Percentiles rank a stretch among this genome's conserved stretches.
Evolutionary conservation across 2,113 vertebrate species (phyloP).

Genomic region (human (Homo sapiens)): DNA sequence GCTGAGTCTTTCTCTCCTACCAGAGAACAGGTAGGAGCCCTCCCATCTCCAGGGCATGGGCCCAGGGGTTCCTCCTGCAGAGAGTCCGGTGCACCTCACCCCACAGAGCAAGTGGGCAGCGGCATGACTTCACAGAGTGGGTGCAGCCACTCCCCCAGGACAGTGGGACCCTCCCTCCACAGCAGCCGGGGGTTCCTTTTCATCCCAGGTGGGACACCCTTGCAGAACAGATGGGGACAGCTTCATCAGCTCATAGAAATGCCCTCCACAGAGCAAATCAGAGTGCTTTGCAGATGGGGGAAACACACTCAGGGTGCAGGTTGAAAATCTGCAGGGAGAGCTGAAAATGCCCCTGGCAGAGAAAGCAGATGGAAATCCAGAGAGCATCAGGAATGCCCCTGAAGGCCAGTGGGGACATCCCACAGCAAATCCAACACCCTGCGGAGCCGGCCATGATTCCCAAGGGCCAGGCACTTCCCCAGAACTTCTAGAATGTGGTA

Average conservation of each 20-base stretch:
- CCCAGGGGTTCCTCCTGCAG: background rate
- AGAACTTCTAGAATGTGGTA: background rate
- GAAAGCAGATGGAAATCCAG: background rate
- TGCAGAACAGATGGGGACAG: background rate
- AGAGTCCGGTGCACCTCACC: rapidly evolving
- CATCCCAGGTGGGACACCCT: background rate
- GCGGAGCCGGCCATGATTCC: rapidly evolving
- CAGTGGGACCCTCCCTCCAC: rapidly evolving
- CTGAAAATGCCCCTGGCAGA: background rate
- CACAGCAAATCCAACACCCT: background rate
- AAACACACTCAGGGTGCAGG: background rate
- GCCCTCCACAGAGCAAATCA: background rate
- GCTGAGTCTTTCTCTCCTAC: background rate
- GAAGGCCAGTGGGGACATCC: background rate
- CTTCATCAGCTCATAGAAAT: background rate
- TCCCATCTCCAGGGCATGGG: background rate
- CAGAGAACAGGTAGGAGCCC: background rate
- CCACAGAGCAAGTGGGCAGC: background rate
- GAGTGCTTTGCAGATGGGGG: background rate
- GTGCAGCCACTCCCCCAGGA: background rate
- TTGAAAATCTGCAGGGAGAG: too few species aligned
- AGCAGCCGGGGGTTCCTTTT: background rate
- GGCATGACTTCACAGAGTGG: background rate
- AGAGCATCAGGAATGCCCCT: background rate
- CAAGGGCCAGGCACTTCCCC: background rate